Evolutionary conservation across 2,113 vertebrate genomes (phyloP).

Genomic region (Larimichthys crocea): DNA sequence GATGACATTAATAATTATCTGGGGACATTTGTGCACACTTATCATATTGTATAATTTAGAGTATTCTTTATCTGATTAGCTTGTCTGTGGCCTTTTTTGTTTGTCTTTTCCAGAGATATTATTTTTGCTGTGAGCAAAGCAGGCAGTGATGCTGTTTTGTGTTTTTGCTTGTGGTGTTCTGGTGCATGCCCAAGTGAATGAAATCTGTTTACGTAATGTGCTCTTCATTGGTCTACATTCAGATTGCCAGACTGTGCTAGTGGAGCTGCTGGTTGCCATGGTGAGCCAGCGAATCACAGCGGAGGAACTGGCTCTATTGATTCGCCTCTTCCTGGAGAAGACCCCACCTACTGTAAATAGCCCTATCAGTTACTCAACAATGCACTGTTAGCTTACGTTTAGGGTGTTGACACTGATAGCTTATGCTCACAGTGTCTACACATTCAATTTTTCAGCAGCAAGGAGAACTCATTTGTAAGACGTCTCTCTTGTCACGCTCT

Average conservation of each 20-base stretch:
- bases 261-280: conserved; percentile 94
- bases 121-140: background rate
- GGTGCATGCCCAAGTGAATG: conserved; percentile 34
- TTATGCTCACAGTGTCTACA: conserved; percentile 18
- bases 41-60: background rate
- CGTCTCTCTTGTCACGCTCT: conserved; percentile 9
- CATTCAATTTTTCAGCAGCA: conserved; percentile 1
- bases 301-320: conserved; percentile 92
- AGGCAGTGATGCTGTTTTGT: background rate
- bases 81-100: background rate
- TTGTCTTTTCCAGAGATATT: background rate
- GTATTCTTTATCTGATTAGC: background rate
- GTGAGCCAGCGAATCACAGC: conserved; percentile 91
- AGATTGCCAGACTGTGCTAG: conserved; percentile 92
- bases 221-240: conserved; percentile 62
- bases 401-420: conserved; percentile 42
- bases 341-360: conserved; percentile 92
- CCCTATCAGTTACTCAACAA: conserved; percentile 40
- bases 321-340: conserved; percentile 94
- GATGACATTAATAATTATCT: background rate
- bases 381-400: conserved; percentile 27
- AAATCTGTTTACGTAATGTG: conserved; percentile 46
- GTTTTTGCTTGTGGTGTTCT: conserved; percentile 29
- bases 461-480: conserved; percentile 20
- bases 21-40: background rate